These are phyloP conservation scores for Chamaetylas fuelleborni DNA, from an alignment of 2,113 vertebrate species.

Conservation along the genomic window DNA sequence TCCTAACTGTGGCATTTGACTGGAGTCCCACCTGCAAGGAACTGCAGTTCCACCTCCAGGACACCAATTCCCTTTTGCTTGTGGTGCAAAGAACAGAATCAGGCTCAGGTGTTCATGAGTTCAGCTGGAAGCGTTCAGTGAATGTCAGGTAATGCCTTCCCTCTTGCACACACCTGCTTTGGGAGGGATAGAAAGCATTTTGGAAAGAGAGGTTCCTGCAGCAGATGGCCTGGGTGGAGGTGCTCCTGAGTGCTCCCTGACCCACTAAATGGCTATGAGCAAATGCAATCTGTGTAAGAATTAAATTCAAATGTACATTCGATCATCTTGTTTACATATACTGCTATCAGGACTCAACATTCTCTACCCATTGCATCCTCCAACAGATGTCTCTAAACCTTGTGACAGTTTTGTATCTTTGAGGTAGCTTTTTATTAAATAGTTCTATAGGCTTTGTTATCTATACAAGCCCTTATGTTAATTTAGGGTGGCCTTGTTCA, in stretches of 20 bases:
- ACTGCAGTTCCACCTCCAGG: not conserved
- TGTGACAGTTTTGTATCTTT: not conserved
- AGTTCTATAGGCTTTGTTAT: not conserved
- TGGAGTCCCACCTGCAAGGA: not conserved
- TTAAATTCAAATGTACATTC: not conserved
- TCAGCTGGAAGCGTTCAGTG: not conserved
- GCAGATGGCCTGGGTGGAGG: not conserved
- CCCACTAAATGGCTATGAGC: too few relatives aligned
- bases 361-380: not conserved
- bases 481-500: fast-evolving
- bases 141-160: not conserved
- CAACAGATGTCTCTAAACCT: not conserved
- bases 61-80: not conserved
- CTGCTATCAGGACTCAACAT: not conserved
- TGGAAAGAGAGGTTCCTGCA: not conserved
- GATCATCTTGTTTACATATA: not conserved
- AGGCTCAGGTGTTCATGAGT: not conserved
- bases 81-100: not conserved
- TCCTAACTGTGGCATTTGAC: not conserved
- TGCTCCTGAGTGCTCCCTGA: not conserved
- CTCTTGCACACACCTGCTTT: not conserved
- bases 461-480: fast-evolving
- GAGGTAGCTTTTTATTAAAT: not conserved
- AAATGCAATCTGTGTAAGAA: not conserved
- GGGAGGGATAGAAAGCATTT: not conserved